phyloP scores from a whole-genome alignment of 2,113 vertebrate species.

The Coptodon rendalli region DNA sequence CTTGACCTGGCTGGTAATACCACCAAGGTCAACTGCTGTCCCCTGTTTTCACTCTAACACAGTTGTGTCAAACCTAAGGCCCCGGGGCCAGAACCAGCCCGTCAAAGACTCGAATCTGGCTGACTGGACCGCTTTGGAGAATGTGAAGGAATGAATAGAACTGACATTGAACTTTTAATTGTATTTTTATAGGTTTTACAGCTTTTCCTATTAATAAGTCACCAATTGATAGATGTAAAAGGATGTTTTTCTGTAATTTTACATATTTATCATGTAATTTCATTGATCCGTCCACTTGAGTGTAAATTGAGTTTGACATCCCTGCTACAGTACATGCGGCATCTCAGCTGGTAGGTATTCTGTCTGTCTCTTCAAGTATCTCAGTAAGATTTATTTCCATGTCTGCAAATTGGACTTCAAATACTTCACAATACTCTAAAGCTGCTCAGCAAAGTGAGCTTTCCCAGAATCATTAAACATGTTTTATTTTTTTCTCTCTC shows the following conservation, averaged over 20 bases:
- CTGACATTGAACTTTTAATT: neutral
- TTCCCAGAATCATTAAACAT: neutral
- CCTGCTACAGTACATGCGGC: neutral
- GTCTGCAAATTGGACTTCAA: neutral
- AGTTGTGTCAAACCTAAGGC: neutral
- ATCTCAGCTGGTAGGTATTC: neutral
- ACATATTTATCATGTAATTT: neutral
- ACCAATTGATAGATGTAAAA: neutral
- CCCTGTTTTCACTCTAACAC: neutral
- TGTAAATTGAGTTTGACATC: neutral
- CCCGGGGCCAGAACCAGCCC: neutral
- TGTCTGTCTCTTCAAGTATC: neutral
- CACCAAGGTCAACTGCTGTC: neutral
- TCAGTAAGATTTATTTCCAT: neutral
- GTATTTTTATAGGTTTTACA: neutral
- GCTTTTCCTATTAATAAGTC: neutral
- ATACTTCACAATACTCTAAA: slow-evolving; percentile 1
- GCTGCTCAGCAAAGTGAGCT: neutral
- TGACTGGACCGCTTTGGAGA: neutral
- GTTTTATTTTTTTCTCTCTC: neutral
- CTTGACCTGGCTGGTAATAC: neutral
- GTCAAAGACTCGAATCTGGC: neutral
- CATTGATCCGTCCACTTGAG: accelerated
- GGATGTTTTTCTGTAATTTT: neutral
- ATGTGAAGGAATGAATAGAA: neutral